Base-by-base conservation (phyloP, 2,888 invertebrate species). In the Apantesis nais region DNA sequence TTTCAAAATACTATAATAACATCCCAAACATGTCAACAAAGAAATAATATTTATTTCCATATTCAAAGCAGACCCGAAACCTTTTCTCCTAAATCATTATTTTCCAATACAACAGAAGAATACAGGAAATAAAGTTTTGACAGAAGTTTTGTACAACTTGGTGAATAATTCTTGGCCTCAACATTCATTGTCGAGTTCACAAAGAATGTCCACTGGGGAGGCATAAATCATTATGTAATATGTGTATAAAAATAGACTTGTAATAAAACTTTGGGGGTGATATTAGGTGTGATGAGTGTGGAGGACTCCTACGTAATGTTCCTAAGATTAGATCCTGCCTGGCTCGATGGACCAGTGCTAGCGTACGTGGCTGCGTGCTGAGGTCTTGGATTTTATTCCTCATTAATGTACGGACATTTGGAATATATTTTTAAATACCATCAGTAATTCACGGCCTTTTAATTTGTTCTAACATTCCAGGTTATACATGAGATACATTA, bases 231-330 rank as follows among this genome's bases (percentile, higher is more conserved):
- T 58, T 58, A 29, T 29, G 12, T 14, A 55, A 48, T 48, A 48
- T 52, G n/a, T 52, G 11, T 77, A 81, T 55, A 76, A 80, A 81
- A 81, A 81, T 80, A 76, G 74, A 75, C 75, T 72, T 71, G 29
- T n/a, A 62, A 69, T 60, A 64, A 71, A 64, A 31, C 64, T 62
- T 62, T 52, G 61, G 12, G 39, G 39, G 62, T 64, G 48, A 25
- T 70, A 66, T 70, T 66, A 48, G 65, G 44, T 34, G 44, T 48
- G 25, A 25, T 58, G 14, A 12, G 61, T 31, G 12, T 19, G 34
- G 31, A 31, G 61, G 19, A 29, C 4, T 34, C 7, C 31, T 61
- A 19, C 25, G 12, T 25, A n/a, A 55, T 16, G 16, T 16, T 19
- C 44, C 44, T 19, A 19, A 16, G 19, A 16, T 16, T 16, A 16